A percentile compares a stretch with the other conserved stretches of the same genome.
phyloP scores from a whole-genome alignment of 2,888 invertebrate genomes.

The Andrena minutula region DNA sequence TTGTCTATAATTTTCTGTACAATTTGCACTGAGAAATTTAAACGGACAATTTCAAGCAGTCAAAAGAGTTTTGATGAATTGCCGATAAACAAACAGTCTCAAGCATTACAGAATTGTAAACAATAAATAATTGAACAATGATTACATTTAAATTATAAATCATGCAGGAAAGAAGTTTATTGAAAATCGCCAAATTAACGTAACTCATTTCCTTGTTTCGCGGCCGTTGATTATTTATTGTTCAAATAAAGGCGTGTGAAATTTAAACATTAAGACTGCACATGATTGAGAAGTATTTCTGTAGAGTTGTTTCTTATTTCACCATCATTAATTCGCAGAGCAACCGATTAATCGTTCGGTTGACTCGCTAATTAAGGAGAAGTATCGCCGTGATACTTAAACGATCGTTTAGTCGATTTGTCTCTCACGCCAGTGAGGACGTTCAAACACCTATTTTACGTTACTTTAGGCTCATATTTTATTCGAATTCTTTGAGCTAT shows the following conservation, averaged over 20 bases:
- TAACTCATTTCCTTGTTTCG: background rate
- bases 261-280: constrained; percentile 25
- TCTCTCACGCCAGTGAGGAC: background rate
- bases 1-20: too few species aligned
- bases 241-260: background rate
- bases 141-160: background rate
- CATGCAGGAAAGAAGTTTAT: background rate
- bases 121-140: constrained; percentile 38
- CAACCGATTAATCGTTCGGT: constrained; percentile 25
- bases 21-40: background rate
- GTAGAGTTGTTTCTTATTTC: constrained; percentile 43
- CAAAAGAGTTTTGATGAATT: background rate
- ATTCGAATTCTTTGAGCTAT: constrained; percentile 13
- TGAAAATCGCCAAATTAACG: background rate
- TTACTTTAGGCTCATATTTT: constrained; percentile 54
- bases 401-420: background rate
- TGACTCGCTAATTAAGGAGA: constrained; percentile 1
- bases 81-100: background rate
- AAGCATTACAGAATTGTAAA: constrained; percentile 11
- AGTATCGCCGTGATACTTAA: constrained; percentile 23
- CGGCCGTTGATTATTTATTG: constrained; percentile 43
- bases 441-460: constrained; percentile 10
- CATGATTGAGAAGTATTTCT: constrained; percentile 28
- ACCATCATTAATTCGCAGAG: constrained; percentile 17
- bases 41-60: background rate